These are phyloP conservation scores for Caenorhabditis japonica DNA, from an alignment of 2,888 invertebrate species.

Conservation along the genomic window DNA sequence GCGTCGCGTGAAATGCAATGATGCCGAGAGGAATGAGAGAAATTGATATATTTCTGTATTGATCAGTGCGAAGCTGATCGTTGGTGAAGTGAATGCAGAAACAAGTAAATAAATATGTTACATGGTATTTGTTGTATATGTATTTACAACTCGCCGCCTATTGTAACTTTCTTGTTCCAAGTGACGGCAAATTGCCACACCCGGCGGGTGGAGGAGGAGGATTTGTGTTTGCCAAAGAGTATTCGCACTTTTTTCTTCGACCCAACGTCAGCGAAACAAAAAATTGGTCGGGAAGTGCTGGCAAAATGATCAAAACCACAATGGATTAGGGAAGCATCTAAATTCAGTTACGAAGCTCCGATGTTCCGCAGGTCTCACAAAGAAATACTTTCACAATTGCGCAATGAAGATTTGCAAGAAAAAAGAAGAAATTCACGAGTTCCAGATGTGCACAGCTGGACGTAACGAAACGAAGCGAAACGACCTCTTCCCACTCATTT, in stretches of 20 bases:
- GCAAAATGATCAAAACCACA: too few species aligned
- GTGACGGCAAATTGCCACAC: slow-evolving; percentile 7
- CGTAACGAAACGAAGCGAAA: slow-evolving; percentile 9
- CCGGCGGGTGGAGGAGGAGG: too few species aligned
- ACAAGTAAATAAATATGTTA: too few species aligned
- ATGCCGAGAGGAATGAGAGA: not conserved
- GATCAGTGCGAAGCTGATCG: slow-evolving; percentile 13
- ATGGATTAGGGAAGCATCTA: too few species aligned
- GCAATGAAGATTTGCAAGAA: too few species aligned
- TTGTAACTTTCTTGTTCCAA: slow-evolving; percentile 15
- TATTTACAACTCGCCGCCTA: slow-evolving; percentile 16
- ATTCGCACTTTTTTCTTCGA: slow-evolving; percentile 24
- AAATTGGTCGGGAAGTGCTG: too few species aligned
- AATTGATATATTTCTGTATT: slow-evolving; percentile 33
- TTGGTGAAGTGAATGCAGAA: not conserved
- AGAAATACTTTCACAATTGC: too few species aligned
- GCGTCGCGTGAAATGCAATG: not conserved
- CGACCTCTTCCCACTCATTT: not conserved
- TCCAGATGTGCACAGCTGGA: slow-evolving; percentile 34
- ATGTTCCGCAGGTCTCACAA: too few species aligned
- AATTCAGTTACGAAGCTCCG: too few species aligned
- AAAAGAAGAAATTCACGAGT: too few species aligned
- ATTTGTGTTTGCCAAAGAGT: slow-evolving; percentile 28
- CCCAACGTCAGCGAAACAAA: too few species aligned
- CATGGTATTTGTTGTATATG: too few species aligned